Conservation (phyloP, 2,888 invertebrate species). For the Andrena bucephala region DNA sequence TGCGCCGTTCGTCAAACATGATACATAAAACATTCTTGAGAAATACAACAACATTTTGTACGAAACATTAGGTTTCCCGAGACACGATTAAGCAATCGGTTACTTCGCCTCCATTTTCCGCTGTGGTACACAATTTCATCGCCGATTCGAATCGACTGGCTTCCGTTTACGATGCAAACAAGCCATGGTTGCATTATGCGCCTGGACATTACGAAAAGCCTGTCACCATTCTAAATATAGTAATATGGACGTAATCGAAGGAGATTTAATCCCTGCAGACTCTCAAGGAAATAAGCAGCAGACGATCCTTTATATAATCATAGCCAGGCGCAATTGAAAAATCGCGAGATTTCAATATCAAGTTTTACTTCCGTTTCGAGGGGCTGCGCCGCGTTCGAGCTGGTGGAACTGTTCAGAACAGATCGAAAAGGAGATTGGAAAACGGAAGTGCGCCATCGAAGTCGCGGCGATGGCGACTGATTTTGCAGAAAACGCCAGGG, state of each 20-base stretch:
- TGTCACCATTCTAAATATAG: conserved; percentile 51
- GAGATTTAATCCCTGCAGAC: conserved; percentile 10
- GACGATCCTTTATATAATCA: conserved; percentile 10
- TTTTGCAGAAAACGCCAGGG: not conserved
- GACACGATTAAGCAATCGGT: too few relatives aligned
- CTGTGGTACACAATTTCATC: not conserved
- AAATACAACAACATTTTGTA: too few relatives aligned
- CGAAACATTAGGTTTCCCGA: too few relatives aligned
- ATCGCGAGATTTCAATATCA: conserved; percentile 30
- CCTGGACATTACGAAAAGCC: conserved; percentile 20
- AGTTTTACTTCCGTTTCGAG: not conserved
- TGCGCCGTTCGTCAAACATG: too few relatives aligned
- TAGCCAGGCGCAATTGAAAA: not conserved
- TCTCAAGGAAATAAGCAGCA: not conserved
- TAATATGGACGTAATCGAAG: conserved; percentile 12
- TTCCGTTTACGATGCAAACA: not conserved
- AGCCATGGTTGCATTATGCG: conserved; percentile 1
- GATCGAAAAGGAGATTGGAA: not conserved
- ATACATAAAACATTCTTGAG: too few relatives aligned
- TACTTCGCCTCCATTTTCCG: not conserved
- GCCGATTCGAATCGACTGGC: not conserved
- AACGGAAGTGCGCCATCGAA: conserved; percentile 8
- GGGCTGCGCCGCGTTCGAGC: not conserved
- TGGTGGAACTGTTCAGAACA: not conserved
- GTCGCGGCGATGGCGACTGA: not conserved